phyloP scores from a whole-genome alignment of 1,140 invertebrate species.

The Anastrepha ludens region DNA sequence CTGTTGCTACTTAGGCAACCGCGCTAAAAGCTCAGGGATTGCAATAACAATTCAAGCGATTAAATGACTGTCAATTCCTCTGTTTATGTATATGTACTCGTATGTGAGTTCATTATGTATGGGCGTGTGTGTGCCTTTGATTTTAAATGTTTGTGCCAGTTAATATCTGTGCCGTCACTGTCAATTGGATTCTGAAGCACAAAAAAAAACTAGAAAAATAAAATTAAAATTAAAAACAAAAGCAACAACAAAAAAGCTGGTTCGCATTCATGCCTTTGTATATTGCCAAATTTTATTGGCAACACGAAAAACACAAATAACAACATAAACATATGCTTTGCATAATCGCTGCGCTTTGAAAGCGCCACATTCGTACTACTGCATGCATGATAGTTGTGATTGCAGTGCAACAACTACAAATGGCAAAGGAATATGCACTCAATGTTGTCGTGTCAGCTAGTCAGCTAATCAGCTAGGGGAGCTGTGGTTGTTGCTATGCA shows the following conservation, averaged over 20 bases:
- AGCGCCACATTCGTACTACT: neutral
- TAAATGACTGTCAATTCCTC: neutral
- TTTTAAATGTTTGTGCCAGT: neutral
- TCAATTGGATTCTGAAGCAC: constrained; percentile 40
- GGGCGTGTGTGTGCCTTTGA: neutral
- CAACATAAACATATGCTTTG: constrained; percentile 14
- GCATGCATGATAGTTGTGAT: neutral
- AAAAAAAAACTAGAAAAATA: neutral
- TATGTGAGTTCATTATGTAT: neutral
- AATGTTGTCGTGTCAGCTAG: neutral
- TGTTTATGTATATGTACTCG: neutral
- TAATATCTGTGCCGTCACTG: constrained; percentile 12
- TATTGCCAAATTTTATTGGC: constrained; percentile 36
- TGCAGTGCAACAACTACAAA: constrained; percentile 25
- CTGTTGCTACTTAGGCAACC: neutral
- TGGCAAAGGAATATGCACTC: neutral
- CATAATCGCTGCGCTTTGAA: constrained; percentile 16
- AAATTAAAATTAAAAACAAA: neutral
- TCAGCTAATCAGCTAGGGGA: neutral
- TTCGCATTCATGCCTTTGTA: neutral
- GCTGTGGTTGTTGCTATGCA: neutral
- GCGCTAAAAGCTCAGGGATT: constrained; percentile 23
- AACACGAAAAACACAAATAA: neutral
- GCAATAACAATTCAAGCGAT: constrained; percentile 23
- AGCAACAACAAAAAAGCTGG: constrained; percentile 12